Conservation (phyloP, 2,113 vertebrate species). For the Tachuris rubrigastra region DNA sequence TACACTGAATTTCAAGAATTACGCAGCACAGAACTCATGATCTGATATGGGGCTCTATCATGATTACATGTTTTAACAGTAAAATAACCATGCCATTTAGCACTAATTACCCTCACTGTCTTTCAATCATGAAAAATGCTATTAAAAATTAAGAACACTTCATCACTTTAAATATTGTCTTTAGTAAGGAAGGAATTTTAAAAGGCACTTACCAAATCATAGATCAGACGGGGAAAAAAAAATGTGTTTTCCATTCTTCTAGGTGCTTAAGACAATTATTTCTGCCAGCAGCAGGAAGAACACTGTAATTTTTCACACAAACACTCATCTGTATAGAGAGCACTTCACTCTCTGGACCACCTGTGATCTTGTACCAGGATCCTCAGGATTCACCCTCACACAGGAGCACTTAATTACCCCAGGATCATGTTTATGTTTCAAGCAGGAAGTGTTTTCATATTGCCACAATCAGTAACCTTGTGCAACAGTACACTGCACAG, state of each 20-base stretch:
- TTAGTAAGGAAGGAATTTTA: neutral
- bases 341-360: neutral
- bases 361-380: neutral
- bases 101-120: neutral
- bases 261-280: neutral
- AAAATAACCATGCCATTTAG: neutral
- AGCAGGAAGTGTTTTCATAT: neutral
- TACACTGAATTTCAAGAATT: neutral
- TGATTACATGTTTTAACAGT: neutral
- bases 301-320: neutral
- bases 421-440: neutral
- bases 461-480: neutral
- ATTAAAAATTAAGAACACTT: neutral
- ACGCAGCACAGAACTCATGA: neutral
- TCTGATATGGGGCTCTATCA: neutral
- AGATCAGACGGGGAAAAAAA: neutral
- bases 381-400: neutral
- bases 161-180: neutral
- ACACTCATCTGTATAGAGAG: neutral
- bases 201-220: constrained; percentile 3
- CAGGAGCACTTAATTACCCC: neutral
- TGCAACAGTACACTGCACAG: neutral
- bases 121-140: neutral
- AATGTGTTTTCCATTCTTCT: neutral
- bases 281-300: neutral